phyloP scores from a whole-genome alignment of 2,888 invertebrate genomes.

The Leptogaster cylindrica region DNA sequence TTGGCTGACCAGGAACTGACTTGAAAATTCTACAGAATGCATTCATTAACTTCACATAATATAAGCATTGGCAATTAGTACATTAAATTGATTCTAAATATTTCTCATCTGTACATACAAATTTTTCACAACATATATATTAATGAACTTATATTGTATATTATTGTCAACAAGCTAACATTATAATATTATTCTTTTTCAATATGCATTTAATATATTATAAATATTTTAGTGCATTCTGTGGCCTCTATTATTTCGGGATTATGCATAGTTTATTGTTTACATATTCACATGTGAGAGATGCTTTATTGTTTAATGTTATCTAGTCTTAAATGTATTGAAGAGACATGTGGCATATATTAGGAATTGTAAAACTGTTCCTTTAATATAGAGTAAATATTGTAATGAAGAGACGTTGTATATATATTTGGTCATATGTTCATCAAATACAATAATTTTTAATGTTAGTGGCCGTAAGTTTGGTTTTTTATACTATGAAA shows the following conservation, averaged over 20 bases:
- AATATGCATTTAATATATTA: background rate
- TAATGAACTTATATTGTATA: slow-evolving; percentile 8
- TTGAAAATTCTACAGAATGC: background rate
- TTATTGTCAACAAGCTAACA: slow-evolving; percentile 23
- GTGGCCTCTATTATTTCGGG: slow-evolving; percentile 2
- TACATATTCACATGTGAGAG: too few relatives aligned
- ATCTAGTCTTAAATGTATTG: too few relatives aligned
- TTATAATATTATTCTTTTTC: background rate
- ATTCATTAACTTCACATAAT: background rate
- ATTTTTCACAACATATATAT: background rate
- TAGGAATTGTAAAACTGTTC: too few relatives aligned
- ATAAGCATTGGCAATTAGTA: background rate
- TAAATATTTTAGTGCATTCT: background rate
- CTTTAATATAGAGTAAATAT: too few relatives aligned
- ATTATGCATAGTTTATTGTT: too few relatives aligned
- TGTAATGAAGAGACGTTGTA: too few relatives aligned
- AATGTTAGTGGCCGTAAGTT: too few relatives aligned
- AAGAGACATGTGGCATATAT: too few relatives aligned
- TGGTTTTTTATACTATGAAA: too few relatives aligned
- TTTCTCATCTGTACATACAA: background rate
- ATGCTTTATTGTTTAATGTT: too few relatives aligned
- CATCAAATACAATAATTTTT: too few relatives aligned
- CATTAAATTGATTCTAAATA: background rate
- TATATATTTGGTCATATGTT: too few relatives aligned
- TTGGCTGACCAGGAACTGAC: slow-evolving; percentile 10